phyloP scores from a whole-genome alignment of 1,140 invertebrate genomes.

The Tribolium madens region DNA sequence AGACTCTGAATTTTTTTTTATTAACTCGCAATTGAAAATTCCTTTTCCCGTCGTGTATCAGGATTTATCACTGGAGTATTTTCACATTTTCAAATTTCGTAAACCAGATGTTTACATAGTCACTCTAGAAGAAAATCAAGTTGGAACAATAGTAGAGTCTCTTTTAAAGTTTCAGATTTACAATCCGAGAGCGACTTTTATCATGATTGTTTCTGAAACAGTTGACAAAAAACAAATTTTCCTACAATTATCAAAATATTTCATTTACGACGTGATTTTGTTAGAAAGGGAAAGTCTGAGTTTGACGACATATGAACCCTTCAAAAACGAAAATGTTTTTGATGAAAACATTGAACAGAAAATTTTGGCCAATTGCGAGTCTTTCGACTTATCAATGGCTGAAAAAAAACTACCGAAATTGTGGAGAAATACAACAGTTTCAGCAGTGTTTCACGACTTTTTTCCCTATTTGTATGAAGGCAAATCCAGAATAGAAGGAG shows the following conservation, averaged over 20 bases:
- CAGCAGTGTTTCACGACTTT: neutral
- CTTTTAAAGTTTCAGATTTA: neutral
- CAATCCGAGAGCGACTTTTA: neutral
- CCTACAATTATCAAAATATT: neutral
- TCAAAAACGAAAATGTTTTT: neutral
- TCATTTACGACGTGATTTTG: neutral
- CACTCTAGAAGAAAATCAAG: neutral
- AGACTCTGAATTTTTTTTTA: neutral
- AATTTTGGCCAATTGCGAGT: neutral
- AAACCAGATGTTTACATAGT: neutral
- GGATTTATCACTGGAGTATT: neutral
- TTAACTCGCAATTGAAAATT: neutral
- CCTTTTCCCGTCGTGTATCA: neutral
- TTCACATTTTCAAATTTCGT: neutral
- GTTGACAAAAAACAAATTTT: neutral
- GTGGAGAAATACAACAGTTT: neutral
- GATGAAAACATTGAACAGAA: neutral
- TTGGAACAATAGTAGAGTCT: neutral
- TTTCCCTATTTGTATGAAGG: neutral
- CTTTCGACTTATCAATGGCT: neutral
- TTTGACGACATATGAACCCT: neutral
- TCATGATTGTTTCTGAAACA: neutral
- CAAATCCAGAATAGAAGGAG: neutral
- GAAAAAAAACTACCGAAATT: neutral
- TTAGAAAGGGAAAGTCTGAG: neutral